Evolutionary conservation across 2,113 vertebrate genomes (phyloP), one percentile per base, ranked within the genome.

Genomic region (Callipepla squamata): DNA sequence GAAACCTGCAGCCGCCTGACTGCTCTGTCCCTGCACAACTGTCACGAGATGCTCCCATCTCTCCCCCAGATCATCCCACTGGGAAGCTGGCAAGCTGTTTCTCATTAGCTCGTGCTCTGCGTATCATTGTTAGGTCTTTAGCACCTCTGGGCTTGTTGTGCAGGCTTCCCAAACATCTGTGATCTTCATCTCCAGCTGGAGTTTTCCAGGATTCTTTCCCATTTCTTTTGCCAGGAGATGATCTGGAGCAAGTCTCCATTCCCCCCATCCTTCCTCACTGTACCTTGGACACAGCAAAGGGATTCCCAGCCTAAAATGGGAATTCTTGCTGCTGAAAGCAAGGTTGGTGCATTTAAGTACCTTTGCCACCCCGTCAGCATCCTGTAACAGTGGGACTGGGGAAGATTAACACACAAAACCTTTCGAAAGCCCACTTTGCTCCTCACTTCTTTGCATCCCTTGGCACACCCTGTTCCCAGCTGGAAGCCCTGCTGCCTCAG

Each of bases 331-430:
- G 28, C 58, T 12, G 28, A 23, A 72, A 61, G 15, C 5, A n/a
- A 73, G 8, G 57, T 6, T 0, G 0, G 8, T 34, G 14, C 8
- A 13, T 58, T 66, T 36, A 28, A 85, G 23, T 1, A 17, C 21
- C n/a, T 47, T 66, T 69, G 28, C 53, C 32, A 47, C 16, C 19
- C 69, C 50, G 26, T 17, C 0, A 0, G 36, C 30, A 12, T 44
- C 16, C 68, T 50, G 19, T 16, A 55, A 17, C 55, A 67, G 12
- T 1, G 30, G 90, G 8, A n/a, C 20, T 32, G 47, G 32, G 87
- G 74, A 11, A 59, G 11, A 74, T 23, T 4, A 47, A 12, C 21
- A 32, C 0, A 4, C 0, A 2, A 45, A 82, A 57, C 57, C 7
- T 53, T 40, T 34, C 44, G 51, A 38, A 70, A 7, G 9, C 12